A percentile compares a stretch with the other conserved stretches of the same genome.
Evolutionary conservation across 2,797 vertebrate species (phyloP).

Genomic region (Microctenopoma steveboyesi): DNA sequence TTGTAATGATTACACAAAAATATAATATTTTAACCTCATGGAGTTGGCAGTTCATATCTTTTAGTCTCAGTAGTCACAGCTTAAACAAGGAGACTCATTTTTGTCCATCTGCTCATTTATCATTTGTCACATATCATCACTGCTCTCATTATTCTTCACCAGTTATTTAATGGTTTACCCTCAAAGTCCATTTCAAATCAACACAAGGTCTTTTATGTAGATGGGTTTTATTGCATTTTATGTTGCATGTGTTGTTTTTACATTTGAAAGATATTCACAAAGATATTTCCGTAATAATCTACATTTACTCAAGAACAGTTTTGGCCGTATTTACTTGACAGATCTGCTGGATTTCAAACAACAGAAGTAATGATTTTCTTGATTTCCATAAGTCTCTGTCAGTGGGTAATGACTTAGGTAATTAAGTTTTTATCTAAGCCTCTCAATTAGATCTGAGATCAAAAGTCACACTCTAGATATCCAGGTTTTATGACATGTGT

Average conservation of each 20-base stretch:
- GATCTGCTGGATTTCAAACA: background rate
- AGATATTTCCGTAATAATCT: too few relatives aligned
- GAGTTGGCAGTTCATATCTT: slow-evolving; percentile 18
- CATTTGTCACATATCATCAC: too few relatives aligned
- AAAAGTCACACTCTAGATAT: slow-evolving; percentile 7
- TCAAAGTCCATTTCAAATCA: slow-evolving; percentile 43
- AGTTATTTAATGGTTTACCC: slow-evolving; percentile 40
- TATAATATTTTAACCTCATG: slow-evolving; percentile 8
- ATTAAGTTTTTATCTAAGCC: slow-evolving; percentile 19
- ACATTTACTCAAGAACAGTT: background rate
- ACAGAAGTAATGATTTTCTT: too few relatives aligned
- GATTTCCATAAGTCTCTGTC: background rate
- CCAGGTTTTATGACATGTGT: slow-evolving; percentile 21
- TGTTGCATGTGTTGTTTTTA: slow-evolving; percentile 21
- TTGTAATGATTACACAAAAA: slow-evolving; percentile 31
- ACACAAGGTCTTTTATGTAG: slow-evolving; percentile 37
- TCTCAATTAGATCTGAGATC: slow-evolving; percentile 16
- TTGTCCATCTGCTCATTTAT: slow-evolving; percentile 45
- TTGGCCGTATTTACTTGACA: background rate
- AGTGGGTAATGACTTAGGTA: background rate
- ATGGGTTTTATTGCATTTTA: slow-evolving; percentile 29
- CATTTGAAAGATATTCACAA: slow-evolving; percentile 9
- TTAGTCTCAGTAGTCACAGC: slow-evolving; percentile 10
- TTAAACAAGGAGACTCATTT: slow-evolving; percentile 38
- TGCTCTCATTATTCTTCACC: slow-evolving; percentile 31